Conservation (phyloP, 2,888 invertebrate genomes). For the Tetragonula carbonaria region DNA sequence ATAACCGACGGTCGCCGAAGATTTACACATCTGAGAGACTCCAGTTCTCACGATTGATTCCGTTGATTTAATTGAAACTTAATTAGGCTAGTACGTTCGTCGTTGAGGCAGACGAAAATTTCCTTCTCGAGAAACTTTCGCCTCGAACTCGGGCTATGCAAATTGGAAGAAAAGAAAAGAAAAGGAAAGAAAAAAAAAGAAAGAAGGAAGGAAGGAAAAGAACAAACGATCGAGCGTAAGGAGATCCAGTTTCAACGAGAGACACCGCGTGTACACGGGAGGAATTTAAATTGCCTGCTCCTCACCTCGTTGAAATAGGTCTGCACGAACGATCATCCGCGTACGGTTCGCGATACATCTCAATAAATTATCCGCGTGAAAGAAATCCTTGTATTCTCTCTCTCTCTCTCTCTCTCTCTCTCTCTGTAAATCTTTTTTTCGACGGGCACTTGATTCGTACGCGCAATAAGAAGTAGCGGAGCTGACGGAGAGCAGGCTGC, state of each 20-base stretch:
- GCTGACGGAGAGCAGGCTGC: slow-evolving; percentile 43
- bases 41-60: slow-evolving; percentile 41
- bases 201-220: no score
- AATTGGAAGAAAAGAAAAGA: not conserved
- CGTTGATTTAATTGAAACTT: slow-evolving; percentile 26
- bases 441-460: slow-evolving; percentile 55
- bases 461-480: slow-evolving; percentile 55
- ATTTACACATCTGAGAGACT: slow-evolving; percentile 27
- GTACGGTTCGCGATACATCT: slow-evolving; percentile 38
- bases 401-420: slow-evolving; percentile 29
- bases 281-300: slow-evolving; percentile 32
- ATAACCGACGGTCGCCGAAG: not conserved
- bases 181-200: no score
- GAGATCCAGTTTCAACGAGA: not conserved
- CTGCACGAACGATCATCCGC: slow-evolving; percentile 4
- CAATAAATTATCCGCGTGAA: slow-evolving; percentile 56
- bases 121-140: not conserved
- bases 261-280: not conserved
- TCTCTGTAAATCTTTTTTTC: slow-evolving; percentile 58
- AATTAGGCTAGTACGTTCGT: not conserved
- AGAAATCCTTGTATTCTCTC: slow-evolving; percentile 62
- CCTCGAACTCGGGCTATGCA: not conserved
- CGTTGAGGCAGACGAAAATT: not conserved
- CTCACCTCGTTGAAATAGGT: not conserved
- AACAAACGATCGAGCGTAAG: not conserved